A percentile compares a stretch with the other conserved stretches of the same genome.
Conservation (phyloP, 2,113 vertebrate species). For the Speoplatyrhinus poulsoni region DNA sequence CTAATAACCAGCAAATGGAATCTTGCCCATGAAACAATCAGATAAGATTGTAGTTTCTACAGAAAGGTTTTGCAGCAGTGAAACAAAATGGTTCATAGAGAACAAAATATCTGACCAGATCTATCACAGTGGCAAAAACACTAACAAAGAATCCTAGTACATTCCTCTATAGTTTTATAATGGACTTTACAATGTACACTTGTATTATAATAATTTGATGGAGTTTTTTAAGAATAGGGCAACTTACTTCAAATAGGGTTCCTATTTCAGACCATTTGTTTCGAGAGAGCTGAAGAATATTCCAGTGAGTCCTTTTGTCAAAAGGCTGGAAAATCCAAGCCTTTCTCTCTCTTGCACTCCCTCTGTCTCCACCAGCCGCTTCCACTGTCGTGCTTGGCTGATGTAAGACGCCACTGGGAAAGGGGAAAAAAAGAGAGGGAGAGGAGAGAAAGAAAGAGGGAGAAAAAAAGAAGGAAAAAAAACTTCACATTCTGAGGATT, state of each 20-base stretch:
- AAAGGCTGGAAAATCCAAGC: conserved; percentile 37
- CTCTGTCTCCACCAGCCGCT: conserved; percentile 44
- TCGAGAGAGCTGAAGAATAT: conserved; percentile 48
- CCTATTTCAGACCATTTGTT: conserved; percentile 76
- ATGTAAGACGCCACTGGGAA: conserved; percentile 90
- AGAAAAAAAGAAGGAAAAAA: conserved; percentile 40
- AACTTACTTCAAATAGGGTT: conserved; percentile 66
- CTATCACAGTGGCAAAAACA: background rate
- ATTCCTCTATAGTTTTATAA: background rate
- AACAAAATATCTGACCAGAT: conserved; percentile 11
- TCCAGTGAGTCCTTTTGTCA: conserved; percentile 53
- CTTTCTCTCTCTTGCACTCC: conserved; percentile 40
- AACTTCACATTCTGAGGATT: conserved; percentile 89
- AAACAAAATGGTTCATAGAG: conserved; percentile 36
- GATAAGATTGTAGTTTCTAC: conserved; percentile 32
- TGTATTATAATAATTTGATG: too few species aligned
- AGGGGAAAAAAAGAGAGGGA: conserved; percentile 45
- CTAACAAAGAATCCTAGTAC: background rate
- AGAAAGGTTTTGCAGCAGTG: conserved; percentile 18
- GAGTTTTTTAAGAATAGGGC: conserved; percentile 8
- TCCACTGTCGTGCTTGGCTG: conserved; percentile 78
- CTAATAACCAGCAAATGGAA: conserved; percentile 11
- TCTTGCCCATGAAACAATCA: conserved; percentile 32
- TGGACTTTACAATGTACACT: too few species aligned
- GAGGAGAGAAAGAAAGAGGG: conserved; percentile 18